Evolutionary conservation across 2,797 vertebrate genomes (phyloP).

Genomic region (Myotis findleyi): DNA sequence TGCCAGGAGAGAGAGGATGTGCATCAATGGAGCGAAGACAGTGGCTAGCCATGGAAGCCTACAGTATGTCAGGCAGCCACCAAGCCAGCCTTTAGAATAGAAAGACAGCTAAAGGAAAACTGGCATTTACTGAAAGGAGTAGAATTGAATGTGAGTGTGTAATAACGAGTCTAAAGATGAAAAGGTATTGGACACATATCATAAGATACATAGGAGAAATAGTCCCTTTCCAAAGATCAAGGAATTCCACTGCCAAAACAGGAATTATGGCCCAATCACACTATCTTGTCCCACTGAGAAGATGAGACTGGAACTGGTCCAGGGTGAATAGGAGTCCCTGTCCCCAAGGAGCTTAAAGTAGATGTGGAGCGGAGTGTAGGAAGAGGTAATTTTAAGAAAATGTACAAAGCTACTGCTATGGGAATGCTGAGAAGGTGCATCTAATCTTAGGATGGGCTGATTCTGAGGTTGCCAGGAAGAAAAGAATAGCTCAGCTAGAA

Average conservation of each 20-base stretch:
- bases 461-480: neutral
- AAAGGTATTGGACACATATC: neutral
- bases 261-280: neutral
- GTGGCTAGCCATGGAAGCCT: neutral
- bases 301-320: neutral
- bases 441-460: neutral
- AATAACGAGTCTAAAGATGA: neutral
- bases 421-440: neutral
- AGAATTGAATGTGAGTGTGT: constrained; percentile 15
- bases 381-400: neutral
- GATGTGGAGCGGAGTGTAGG: neutral
- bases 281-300: neutral
- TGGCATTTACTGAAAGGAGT: neutral
- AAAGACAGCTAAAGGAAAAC: neutral
- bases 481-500: neutral
- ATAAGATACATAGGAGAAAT: neutral
- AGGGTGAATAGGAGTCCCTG: neutral
- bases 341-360: neutral
- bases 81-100: neutral
- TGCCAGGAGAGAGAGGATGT: neutral
- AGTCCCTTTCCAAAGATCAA: neutral
- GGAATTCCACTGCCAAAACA: neutral
- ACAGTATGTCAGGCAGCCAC: neutral
- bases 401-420: neutral
- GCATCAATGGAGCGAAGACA: neutral